Percentiles rank a stretch among this genome's conserved stretches.
phyloP scores from a whole-genome alignment of 2,888 invertebrate genomes.

The Caradrina clavipalpis region DNA sequence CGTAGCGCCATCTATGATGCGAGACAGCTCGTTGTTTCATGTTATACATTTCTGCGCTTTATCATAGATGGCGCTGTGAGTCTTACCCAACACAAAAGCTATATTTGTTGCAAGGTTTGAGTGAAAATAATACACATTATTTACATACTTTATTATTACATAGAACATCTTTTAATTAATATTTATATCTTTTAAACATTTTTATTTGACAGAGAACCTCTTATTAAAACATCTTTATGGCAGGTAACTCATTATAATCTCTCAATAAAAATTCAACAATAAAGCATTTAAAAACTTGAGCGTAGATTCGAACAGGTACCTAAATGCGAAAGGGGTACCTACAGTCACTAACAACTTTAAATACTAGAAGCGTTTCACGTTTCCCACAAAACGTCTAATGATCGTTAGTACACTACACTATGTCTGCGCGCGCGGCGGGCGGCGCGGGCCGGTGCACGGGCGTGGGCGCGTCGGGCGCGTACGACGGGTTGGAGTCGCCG shows the following conservation, averaged over 20 bases:
- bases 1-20: constrained; percentile 54
- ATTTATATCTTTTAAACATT: constrained; percentile 82
- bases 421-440: constrained; percentile 71
- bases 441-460: constrained; percentile 81
- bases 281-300: constrained; percentile 90
- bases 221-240: constrained; percentile 81
- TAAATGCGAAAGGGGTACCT: constrained; percentile 85
- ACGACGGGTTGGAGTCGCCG: constrained; percentile 87
- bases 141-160: constrained; percentile 81
- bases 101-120: background rate
- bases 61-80: constrained; percentile 58
- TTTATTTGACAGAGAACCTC: constrained; percentile 80
- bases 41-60: background rate
- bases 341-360: constrained; percentile 85
- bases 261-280: constrained; percentile 87
- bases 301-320: constrained; percentile 88
- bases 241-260: constrained; percentile 87
- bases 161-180: constrained; percentile 83
- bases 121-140: constrained; percentile 46
- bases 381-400: constrained; percentile 86
- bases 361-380: constrained; percentile 89
- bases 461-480: constrained; percentile 86
- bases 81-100: background rate
- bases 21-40: background rate
- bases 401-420: constrained; percentile 80